Evolutionary conservation across 2,113 vertebrate genomes (phyloP).

Genomic region (Oncorhynchus masou): DNA sequence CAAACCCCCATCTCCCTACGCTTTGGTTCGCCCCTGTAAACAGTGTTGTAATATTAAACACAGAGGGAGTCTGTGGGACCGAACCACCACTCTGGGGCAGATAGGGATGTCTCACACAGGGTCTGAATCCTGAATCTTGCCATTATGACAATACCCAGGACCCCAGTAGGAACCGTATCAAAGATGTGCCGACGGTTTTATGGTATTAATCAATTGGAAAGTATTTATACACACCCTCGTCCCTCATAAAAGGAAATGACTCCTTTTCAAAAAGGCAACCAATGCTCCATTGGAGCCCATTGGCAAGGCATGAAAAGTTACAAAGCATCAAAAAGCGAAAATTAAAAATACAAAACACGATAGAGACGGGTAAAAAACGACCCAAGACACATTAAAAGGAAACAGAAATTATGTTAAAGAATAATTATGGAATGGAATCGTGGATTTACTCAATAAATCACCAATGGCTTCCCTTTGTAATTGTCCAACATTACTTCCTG

Average conservation of each 20-base stretch:
- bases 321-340: constrained; percentile 71
- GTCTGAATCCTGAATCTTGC: constrained; percentile 54
- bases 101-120: constrained; percentile 63
- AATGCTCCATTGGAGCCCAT: constrained; percentile 56
- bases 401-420: constrained; percentile 51
- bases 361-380: constrained; percentile 38
- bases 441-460: constrained; percentile 50
- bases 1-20: neutral
- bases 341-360: constrained; percentile 75
- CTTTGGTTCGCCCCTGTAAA: constrained; percentile 53
- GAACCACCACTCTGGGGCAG: constrained; percentile 54
- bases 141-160: constrained; percentile 73
- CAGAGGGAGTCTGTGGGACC: constrained; percentile 44
- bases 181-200: constrained; percentile 58
- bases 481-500: constrained; percentile 66
- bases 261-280: constrained; percentile 53
- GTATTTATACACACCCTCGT: constrained; percentile 74
- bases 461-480: constrained; percentile 51
- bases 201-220: constrained; percentile 78
- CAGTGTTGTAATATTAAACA: constrained; percentile 77
- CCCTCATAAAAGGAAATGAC: constrained; percentile 58
- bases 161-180: constrained; percentile 66
- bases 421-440: constrained; percentile 49
- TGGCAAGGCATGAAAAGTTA: constrained; percentile 79
- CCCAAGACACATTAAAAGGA: constrained; percentile 54